A percentile compares a stretch with the other conserved stretches of the same genome.
Evolutionary conservation across 2,888 invertebrate species (phyloP).

Genomic region (Mamestra brassicae): DNA sequence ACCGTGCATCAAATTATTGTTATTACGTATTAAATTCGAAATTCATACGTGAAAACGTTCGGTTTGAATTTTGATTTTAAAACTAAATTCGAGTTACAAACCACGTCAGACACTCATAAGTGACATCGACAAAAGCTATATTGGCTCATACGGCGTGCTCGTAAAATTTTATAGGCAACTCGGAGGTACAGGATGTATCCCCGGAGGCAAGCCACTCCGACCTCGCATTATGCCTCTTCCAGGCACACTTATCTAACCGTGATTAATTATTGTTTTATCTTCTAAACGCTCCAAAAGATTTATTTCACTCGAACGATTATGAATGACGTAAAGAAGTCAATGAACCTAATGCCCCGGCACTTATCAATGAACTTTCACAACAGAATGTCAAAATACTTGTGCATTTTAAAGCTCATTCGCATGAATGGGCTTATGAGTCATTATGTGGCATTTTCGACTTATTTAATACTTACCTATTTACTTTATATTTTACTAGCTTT

Average conservation of each 20-base stretch:
- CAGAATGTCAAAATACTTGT: conserved; percentile 43
- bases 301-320: conserved; percentile 71
- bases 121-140: conserved; percentile 85
- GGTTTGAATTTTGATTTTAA: conserved; percentile 61
- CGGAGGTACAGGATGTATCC: conserved; percentile 80
- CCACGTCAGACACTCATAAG: conserved; percentile 80
- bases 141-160: conserved; percentile 85
- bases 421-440: conserved; percentile 19
- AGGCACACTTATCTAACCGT: conserved; percentile 85
- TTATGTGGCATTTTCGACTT: conserved; percentile 37
- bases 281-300: conserved; percentile 75
- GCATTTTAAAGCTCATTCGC: conserved; percentile 45
- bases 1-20: conserved; percentile 14
- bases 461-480: no score
- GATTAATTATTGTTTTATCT: conserved; percentile 87
- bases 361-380: conserved; percentile 46
- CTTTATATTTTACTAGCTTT: no score
- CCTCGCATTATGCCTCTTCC: conserved; percentile 79
- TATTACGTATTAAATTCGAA: conserved; percentile 39
- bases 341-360: conserved; percentile 49
- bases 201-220: conserved; percentile 75
- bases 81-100: conserved; percentile 77
- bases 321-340: conserved; percentile 67
- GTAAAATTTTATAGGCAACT: conserved; percentile 88
- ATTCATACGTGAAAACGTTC: conserved; percentile 34